A percentile compares a stretch with the other conserved stretches of the same genome.
phyloP scores from a whole-genome alignment of 1,140 invertebrate genomes.

The Drosophila mojavensis region DNA sequence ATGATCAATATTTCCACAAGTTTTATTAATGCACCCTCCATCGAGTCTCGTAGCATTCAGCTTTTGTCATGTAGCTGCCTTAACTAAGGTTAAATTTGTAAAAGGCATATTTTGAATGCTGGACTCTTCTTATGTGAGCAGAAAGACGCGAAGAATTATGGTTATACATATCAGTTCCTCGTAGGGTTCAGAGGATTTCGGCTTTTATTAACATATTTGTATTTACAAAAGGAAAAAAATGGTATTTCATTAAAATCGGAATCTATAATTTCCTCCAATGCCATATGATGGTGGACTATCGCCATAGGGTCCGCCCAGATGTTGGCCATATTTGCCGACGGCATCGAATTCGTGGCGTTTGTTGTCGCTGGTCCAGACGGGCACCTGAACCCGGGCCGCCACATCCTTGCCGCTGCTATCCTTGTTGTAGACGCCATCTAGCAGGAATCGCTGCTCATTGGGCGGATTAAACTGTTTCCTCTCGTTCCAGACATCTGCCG shows the following conservation, averaged over 20 bases:
- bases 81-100: too few species aligned
- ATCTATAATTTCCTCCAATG: slow-evolving; percentile 41
- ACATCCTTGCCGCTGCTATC: slow-evolving; percentile 56
- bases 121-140: too few species aligned
- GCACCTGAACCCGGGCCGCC: slow-evolving; percentile 29
- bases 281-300: slow-evolving; percentile 38
- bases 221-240: too few species aligned
- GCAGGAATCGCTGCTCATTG: slow-evolving; percentile 34
- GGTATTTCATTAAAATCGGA: slow-evolving; percentile 13
- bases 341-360: slow-evolving; percentile 56
- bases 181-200: too few species aligned
- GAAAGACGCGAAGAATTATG: too few species aligned
- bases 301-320: slow-evolving; percentile 59
- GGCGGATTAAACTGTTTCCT: slow-evolving; percentile 3
- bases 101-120: too few species aligned
- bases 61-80: too few species aligned
- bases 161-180: too few species aligned
- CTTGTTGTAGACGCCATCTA: slow-evolving; percentile 23
- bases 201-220: too few species aligned
- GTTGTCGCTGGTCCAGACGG: slow-evolving; percentile 65
- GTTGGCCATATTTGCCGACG: slow-evolving; percentile 57
- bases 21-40: too few species aligned
- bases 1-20: too few species aligned
- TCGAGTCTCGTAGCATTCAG: too few species aligned
- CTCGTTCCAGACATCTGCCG: slow-evolving; percentile 3